These are phyloP conservation scores for Selene dorsalis DNA, from an alignment of 2,797 vertebrate genomes.

Conservation along the genomic window DNA sequence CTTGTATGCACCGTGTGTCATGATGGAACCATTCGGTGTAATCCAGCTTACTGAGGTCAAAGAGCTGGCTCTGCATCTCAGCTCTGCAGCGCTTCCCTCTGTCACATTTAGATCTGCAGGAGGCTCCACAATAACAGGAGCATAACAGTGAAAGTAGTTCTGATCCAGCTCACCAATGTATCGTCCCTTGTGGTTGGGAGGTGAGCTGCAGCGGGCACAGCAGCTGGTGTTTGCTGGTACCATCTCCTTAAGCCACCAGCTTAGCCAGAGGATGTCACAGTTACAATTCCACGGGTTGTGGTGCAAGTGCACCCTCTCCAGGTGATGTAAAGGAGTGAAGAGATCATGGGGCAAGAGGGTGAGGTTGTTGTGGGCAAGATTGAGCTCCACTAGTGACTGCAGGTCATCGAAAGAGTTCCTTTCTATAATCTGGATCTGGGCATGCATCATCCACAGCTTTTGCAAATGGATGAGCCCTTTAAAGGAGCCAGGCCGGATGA, in stretches of 20 bases:
- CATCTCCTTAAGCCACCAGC: conserved; percentile 99
- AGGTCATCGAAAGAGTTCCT: conserved; percentile 99
- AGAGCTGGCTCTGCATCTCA: conserved; percentile 96
- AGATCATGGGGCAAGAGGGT: conserved; percentile 99
- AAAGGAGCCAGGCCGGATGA: conserved; percentile 96
- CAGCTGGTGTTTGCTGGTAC: conserved; percentile 98
- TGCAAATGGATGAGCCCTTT: conserved; percentile 98
- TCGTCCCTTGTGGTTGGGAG: conserved; percentile 93
- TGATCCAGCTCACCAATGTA: conserved; percentile 98
- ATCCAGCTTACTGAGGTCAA: conserved; percentile 99
- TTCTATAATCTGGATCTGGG: conserved; percentile 98
- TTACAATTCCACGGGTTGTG: conserved; percentile 99
- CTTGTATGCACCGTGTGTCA: conserved; percentile 98
- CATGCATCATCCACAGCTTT: conserved; percentile 99
- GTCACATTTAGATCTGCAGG: conserved; percentile 98
- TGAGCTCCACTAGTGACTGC: conserved; percentile 98
- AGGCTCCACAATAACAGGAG: conserved; percentile 98
- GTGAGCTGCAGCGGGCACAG: conserved; percentile 96
- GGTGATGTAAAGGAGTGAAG: conserved; percentile 95
- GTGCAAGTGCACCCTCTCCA: conserved; percentile 98
- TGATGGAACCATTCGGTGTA: conserved; percentile 98
- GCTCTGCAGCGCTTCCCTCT: conserved; percentile 97
- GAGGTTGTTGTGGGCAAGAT: conserved; percentile 98
- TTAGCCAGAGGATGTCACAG: conserved; percentile 99
- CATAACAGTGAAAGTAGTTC: conserved; percentile 99